phyloP scores from a whole-genome alignment of 2,888 invertebrate genomes.

The Dendrolimus pini region DNA sequence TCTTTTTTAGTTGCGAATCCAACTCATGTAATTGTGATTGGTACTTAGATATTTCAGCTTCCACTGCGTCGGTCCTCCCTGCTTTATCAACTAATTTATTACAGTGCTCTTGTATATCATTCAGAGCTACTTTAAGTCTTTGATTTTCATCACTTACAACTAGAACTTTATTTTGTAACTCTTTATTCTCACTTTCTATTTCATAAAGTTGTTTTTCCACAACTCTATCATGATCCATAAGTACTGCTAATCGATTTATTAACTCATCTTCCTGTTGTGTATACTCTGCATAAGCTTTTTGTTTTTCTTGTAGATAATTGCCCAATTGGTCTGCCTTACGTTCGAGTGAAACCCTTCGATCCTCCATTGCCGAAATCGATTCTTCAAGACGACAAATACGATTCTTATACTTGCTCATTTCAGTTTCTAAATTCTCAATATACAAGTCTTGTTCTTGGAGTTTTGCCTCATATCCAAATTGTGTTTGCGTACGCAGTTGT shows the following conservation, averaged over 20 bases:
- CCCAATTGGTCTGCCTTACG: slow-evolving; percentile 79
- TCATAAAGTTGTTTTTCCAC: slow-evolving; percentile 79
- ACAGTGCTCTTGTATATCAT: slow-evolving; percentile 58
- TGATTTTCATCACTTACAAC: slow-evolving; percentile 71
- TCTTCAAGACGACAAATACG: slow-evolving; percentile 82
- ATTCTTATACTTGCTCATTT: slow-evolving; percentile 79
- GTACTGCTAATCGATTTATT: slow-evolving; percentile 76
- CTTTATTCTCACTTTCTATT: slow-evolving; percentile 73
- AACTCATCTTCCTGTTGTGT: slow-evolving; percentile 79
- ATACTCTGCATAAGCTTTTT: slow-evolving; percentile 76
- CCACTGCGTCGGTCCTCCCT: slow-evolving; percentile 39
- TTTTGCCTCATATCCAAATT: slow-evolving; percentile 79
- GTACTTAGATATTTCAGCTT: slow-evolving; percentile 41
- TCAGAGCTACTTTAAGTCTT: slow-evolving; percentile 56
- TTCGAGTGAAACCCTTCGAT: slow-evolving; percentile 77
- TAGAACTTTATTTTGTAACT: slow-evolving; percentile 72
- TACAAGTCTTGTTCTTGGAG: slow-evolving; percentile 84
- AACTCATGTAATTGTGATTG: slow-evolving; percentile 56
- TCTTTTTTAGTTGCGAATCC: slow-evolving; percentile 56
- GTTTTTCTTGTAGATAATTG: slow-evolving; percentile 76
- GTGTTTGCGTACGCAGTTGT: slow-evolving; percentile 50
- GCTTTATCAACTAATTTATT: slow-evolving; percentile 47
- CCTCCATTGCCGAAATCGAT: slow-evolving; percentile 77
- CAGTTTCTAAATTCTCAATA: slow-evolving; percentile 83
- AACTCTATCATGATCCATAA: slow-evolving; percentile 79